Percentiles rank a stretch among this genome's conserved stretches.
phyloP scores from a whole-genome alignment of 2,888 invertebrate species.

The Xylophagus ater region DNA sequence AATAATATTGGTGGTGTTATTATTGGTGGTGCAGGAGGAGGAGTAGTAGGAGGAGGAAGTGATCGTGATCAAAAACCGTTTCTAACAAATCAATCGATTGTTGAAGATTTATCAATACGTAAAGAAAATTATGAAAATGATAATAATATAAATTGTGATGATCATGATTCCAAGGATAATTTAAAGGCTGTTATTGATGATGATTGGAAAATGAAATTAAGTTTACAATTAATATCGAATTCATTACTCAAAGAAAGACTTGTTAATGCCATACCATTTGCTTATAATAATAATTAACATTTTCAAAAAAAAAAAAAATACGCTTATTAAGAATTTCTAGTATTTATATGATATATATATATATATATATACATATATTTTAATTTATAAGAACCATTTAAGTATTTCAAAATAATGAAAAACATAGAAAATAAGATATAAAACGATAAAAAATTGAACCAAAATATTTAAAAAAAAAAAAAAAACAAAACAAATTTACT shows the following conservation, averaged over 20 bases:
- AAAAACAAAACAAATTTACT: no score
- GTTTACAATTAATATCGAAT: conserved; percentile 37
- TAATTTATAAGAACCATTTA: no score
- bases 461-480: no score
- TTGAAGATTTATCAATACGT: conserved; percentile 32
- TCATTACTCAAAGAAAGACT: conserved; percentile 37
- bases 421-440: no score
- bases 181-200: conserved; percentile 21
- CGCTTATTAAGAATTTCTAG: no score
- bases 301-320: no score
- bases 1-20: conserved; percentile 23
- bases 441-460: no score
- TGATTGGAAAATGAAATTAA: conserved; percentile 39
- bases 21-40: background rate
- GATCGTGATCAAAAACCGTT: no score
- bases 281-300: conserved; percentile 37
- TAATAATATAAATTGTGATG: conserved; percentile 7
- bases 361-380: no score
- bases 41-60: background rate
- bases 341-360: no score
- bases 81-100: background rate
- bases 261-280: conserved; percentile 37
- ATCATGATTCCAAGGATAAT: conserved; percentile 7
- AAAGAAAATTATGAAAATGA: conserved; percentile 25
- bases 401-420: no score